These are phyloP conservation scores for Gallinago paraguaiae DNA, from an alignment of 2,113 vertebrate species.

Conservation along the genomic window DNA sequence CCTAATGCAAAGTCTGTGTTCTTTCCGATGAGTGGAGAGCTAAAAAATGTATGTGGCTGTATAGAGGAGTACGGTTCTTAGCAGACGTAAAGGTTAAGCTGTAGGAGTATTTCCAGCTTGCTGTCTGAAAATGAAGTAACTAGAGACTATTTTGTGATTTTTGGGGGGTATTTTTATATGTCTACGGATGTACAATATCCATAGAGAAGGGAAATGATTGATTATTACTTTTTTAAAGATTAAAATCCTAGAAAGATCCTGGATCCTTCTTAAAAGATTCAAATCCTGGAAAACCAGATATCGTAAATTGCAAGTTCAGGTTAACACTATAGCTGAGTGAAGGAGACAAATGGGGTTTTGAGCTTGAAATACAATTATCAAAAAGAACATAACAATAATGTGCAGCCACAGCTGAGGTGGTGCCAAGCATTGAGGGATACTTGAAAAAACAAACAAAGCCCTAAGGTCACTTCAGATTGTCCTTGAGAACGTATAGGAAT, in stretches of 20 bases:
- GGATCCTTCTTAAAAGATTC: too few relatives aligned
- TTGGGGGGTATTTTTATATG: neutral
- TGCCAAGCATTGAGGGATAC: neutral
- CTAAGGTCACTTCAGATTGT: neutral
- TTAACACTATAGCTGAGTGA: neutral
- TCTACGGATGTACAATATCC: neutral
- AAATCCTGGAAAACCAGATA: neutral
- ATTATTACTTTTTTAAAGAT: too few relatives aligned
- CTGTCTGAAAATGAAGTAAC: neutral
- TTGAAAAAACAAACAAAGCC: neutral
- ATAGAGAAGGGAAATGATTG: neutral
- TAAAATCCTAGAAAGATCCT: neutral
- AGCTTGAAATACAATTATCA: neutral
- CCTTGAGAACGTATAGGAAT: neutral
- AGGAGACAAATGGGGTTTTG: neutral
- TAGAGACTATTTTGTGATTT: neutral
- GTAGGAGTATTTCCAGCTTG: neutral
- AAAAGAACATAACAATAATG: neutral
- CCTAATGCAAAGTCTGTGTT: neutral
- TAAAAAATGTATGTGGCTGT: neutral
- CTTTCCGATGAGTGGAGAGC: neutral
- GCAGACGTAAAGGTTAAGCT: neutral
- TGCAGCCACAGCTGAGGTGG: neutral
- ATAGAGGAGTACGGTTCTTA: neutral
- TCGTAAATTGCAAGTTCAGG: neutral